Percentiles rank a stretch among this genome's conserved stretches.
Evolutionary conservation across 2,797 vertebrate species (phyloP).

Genomic region (Tamandua tetradactyla): DNA sequence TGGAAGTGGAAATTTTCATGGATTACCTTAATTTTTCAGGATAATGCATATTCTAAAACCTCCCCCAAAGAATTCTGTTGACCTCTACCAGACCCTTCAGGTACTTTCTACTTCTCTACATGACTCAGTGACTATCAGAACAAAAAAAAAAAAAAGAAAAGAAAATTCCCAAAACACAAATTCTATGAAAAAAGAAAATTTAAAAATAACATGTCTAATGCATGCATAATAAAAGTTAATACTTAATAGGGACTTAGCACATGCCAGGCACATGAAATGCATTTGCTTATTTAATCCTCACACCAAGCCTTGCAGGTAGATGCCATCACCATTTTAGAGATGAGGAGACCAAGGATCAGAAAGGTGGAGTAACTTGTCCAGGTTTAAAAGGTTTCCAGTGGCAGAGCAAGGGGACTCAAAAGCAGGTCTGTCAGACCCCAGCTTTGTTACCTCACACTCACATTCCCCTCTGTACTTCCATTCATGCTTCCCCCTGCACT

Average conservation of each 20-base stretch:
- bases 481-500: background rate
- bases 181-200: background rate
- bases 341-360: background rate
- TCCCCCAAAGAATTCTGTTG: background rate
- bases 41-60: background rate
- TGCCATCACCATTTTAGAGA: background rate
- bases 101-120: background rate
- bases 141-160: background rate
- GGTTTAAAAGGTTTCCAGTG: background rate
- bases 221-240: background rate
- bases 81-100: background rate
- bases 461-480: fast-evolving
- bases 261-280: background rate
- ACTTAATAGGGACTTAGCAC: background rate
- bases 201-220: background rate
- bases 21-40: background rate
- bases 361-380: background rate
- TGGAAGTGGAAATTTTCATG: background rate
- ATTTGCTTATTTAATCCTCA: background rate
- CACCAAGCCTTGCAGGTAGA: background rate
- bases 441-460: background rate
- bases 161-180: background rate
- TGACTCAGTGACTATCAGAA: background rate
- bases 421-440: background rate
- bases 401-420: background rate